Conservation (phyloP, 2,888 invertebrate species). For the Campopleginae sp. region DNA sequence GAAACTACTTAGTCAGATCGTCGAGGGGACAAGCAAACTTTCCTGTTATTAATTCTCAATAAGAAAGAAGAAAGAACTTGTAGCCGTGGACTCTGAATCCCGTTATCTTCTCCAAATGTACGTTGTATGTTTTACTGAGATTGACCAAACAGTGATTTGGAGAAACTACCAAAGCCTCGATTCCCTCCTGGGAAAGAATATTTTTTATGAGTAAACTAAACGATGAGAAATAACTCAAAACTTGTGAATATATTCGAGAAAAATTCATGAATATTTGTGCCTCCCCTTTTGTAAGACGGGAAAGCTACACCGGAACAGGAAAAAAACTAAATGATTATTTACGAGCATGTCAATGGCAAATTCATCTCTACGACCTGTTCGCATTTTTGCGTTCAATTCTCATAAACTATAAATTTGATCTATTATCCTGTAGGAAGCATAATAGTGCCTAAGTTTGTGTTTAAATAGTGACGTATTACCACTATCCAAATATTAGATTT, state of each 20-base stretch:
- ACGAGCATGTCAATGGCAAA: neutral
- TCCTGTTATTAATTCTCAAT: neutral
- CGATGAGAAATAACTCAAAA: neutral
- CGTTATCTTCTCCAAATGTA: neutral
- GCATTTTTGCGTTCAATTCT: neutral
- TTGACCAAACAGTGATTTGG: conserved; percentile 22
- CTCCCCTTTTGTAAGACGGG: neutral
- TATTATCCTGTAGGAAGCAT: too few relatives aligned
- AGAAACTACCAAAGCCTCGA: neutral
- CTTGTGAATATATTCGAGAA: neutral
- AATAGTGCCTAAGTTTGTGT: too few relatives aligned
- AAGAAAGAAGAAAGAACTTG: neutral
- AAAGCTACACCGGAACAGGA: neutral
- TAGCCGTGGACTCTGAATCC: neutral
- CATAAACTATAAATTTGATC: neutral
- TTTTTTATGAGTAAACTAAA: neutral
- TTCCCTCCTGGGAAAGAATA: neutral
- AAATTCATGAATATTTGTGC: neutral
- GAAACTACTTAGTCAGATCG: neutral
- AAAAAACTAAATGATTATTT: neutral
- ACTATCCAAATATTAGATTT: too few relatives aligned
- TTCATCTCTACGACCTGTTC: neutral
- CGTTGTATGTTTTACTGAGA: neutral
- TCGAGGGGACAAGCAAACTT: neutral
- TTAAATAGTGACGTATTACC: too few relatives aligned